A percentile compares a stretch with the other conserved stretches of the same genome.
phyloP scores from a whole-genome alignment of 2,888 invertebrate genomes.

The Tetanocera ferruginea region DNA sequence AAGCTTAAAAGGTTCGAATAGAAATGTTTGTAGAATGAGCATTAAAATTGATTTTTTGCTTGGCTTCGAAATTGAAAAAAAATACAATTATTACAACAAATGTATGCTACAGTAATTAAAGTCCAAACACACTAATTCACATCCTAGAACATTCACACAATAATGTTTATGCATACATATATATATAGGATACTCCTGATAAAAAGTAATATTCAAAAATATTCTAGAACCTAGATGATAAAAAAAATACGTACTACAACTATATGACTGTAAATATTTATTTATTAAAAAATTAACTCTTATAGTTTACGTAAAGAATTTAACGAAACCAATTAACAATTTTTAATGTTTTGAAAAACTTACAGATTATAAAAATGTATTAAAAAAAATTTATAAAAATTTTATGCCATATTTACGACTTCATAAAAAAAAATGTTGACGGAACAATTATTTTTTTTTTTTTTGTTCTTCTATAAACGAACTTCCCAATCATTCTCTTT shows the following conservation, averaged over 20 bases:
- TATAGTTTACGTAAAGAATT: not conserved
- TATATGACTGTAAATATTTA: too few relatives aligned
- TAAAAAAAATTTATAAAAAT: constrained; percentile 33
- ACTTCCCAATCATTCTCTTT: too few relatives aligned
- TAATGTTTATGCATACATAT: too few relatives aligned
- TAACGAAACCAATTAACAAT: not conserved
- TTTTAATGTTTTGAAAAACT: not conserved
- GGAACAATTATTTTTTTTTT: not conserved
- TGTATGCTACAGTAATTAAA: not conserved
- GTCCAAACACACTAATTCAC: too few relatives aligned
- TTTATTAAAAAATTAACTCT: not conserved
- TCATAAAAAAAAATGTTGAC: constrained; percentile 20
- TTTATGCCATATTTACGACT: not conserved
- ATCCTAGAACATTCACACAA: too few relatives aligned
- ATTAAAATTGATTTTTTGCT: not conserved
- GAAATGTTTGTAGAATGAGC: not conserved
- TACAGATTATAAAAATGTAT: constrained; percentile 32
- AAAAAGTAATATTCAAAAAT: too few relatives aligned
- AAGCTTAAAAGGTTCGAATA: not conserved
- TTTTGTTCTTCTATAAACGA: not conserved
- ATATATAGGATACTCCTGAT: too few relatives aligned
- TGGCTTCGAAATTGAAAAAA: not conserved
- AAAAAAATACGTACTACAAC: too few relatives aligned
- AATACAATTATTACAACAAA: not conserved
- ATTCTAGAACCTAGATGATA: too few relatives aligned